Evolutionary conservation across 2,888 invertebrate species (phyloP), one percentile per base, ranked within the genome.

Genomic region (Ptilodon capucinus): DNA sequence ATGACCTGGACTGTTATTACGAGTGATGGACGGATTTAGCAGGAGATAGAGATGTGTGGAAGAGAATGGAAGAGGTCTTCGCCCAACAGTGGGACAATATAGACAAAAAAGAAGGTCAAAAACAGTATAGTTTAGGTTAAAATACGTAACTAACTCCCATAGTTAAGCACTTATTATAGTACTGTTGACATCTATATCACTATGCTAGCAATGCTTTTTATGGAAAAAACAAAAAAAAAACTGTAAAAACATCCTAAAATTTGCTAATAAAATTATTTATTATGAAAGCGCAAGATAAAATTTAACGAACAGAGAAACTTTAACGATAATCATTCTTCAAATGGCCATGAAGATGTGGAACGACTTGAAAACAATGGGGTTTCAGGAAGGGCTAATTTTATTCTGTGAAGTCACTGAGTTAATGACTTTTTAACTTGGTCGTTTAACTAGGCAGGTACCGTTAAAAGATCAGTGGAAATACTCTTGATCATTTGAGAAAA

Each of bases 281-380:
- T 3, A 32, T 32, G 14, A 32, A 32, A 14, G 14, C 32, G 17
- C 35, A 48, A 56, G 64, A 68, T 75, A 71, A 72, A 73, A 71
- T 74, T 71, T 73, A 68, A 74, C 67, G 65, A 56, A 35, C 11
- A 48, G 60, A 50, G 42, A 68, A 84, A 84, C 74, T 84, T 81
- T 48, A 46, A 51, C 61, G 62, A 79, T 81, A 74, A 82, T 78
- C 75, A 82, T 78, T 83, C 81, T 79, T 82, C 76, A 79, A 75
- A 73, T 38, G 40, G 40, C 34, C 42, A 42, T 23, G 40, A 28
- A 34, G 46, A 49, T 46, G 46, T 56, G 42, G 42, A 61, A 60
- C 48, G 45, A 55, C 54, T 63, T 54, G 47, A 52, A 48, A 60
- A 62, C 57, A 65, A 56, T 48, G 48, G 46, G 48, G 41, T 25